phyloP scores from a whole-genome alignment of 2,797 vertebrate genomes.

The Valencia hispanica region DNA sequence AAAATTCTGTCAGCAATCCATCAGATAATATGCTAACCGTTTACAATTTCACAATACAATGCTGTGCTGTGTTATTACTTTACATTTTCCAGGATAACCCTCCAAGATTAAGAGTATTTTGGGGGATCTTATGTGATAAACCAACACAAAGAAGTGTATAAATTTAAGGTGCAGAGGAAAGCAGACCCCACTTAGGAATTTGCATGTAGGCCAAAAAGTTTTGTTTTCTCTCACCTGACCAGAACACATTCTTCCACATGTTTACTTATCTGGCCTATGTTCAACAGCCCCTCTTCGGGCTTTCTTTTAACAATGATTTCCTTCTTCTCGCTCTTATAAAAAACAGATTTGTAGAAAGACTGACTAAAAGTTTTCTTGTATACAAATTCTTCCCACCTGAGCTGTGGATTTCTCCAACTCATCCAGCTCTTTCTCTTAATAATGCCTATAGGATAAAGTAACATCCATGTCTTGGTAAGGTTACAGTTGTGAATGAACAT shows the following conservation, averaged over 20 bases:
- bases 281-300: not conserved
- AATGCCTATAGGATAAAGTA: not conserved
- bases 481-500: not conserved
- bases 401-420: not conserved
- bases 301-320: not conserved
- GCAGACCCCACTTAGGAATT: too few relatives aligned
- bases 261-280: not conserved
- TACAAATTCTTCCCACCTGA: not conserved
- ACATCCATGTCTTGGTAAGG: not conserved
- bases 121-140: not conserved
- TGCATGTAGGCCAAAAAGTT: too few relatives aligned
- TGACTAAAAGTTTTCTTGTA: not conserved
- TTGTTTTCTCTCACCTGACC: too few relatives aligned
- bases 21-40: not conserved
- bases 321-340: not conserved
- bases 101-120: not conserved
- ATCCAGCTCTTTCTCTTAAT: not conserved
- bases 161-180: not conserved
- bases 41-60: not conserved
- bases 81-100: not conserved
- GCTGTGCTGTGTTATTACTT: not conserved
- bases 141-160: not conserved
- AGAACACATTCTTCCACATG: too few relatives aligned
- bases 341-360: not conserved
- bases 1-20: not conserved